Conservation (phyloP, 2,113 vertebrate genomes). For the Chunga burmeisteri region DNA sequence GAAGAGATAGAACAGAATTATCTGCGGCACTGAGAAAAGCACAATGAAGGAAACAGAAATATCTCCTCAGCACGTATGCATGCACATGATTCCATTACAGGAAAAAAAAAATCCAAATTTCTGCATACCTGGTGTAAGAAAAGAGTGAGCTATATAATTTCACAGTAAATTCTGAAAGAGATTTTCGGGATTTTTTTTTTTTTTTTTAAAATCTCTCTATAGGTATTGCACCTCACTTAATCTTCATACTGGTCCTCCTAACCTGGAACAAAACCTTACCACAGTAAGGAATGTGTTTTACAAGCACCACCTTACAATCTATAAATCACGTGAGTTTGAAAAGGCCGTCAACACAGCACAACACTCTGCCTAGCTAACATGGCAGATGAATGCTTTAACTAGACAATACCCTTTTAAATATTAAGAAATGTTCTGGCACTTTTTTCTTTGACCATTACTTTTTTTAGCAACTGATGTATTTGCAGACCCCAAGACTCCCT, state of each 20-base stretch:
- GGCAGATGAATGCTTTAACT: not conserved
- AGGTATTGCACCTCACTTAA: not conserved
- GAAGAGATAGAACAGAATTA: not conserved
- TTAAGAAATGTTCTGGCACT: not conserved
- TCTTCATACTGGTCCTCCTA: not conserved
- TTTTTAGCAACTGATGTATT: conserved; percentile 52
- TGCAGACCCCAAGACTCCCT: conserved; percentile 58
- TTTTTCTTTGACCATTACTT: conserved; percentile 51
- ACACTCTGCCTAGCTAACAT: not conserved
- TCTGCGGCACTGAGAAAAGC: conserved; percentile 8
- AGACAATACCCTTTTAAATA: not conserved
- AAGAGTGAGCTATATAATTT: not conserved
- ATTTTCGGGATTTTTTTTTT: not conserved
- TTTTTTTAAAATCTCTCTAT: not conserved
- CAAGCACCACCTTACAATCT: not conserved
- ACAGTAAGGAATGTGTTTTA: not conserved
- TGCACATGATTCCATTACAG: not conserved
- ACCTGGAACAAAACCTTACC: not conserved
- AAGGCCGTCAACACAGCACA: not conserved
- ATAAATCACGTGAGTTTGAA: not conserved
- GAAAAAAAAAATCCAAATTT: not conserved
- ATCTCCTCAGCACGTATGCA: not conserved
- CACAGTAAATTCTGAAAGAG: not conserved
- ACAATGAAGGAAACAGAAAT: not conserved
- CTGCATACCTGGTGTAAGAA: not conserved